A percentile compares a stretch with the other conserved stretches of the same genome.
These are phyloP conservation scores for Gopherus evgoodei DNA, from an alignment of 2,113 vertebrate genomes.

Conservation along the genomic window DNA sequence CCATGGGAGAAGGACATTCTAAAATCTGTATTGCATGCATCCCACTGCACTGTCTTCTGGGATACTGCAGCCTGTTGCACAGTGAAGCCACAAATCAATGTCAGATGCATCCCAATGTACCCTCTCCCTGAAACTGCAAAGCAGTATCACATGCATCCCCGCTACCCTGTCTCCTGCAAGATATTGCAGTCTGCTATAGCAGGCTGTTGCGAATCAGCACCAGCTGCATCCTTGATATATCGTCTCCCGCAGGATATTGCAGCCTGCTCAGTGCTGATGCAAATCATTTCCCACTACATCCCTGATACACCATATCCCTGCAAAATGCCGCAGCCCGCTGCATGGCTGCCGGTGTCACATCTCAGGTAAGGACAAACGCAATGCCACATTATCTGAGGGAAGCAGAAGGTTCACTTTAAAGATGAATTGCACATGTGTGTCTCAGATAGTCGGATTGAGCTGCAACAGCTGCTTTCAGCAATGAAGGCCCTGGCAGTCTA, in stretches of 20 bases:
- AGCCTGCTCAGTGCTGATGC: background rate
- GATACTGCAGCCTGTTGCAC: background rate
- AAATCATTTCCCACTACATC: background rate
- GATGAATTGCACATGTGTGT: background rate
- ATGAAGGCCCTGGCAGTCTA: background rate
- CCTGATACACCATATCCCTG: accelerated
- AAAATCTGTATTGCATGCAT: background rate
- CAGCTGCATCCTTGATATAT: background rate
- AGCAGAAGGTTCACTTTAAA: background rate
- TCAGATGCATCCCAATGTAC: background rate
- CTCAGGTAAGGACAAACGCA: background rate
- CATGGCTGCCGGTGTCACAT: background rate
- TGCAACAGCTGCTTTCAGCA: background rate
- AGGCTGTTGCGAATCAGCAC: background rate
- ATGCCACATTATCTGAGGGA: background rate
- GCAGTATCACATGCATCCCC: background rate
- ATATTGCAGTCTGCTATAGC: background rate
- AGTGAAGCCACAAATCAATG: background rate
- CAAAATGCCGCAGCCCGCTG: background rate
- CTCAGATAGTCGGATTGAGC: background rate
- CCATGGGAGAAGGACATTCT: background rate
- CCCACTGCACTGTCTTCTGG: background rate
- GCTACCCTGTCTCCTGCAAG: background rate
- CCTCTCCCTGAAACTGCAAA: accelerated
- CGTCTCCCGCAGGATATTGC: background rate